A percentile compares a stretch with the other conserved stretches of the same genome.
Evolutionary conservation across 2,113 vertebrate genomes (phyloP).

Genomic region (Enhydra lutris): DNA sequence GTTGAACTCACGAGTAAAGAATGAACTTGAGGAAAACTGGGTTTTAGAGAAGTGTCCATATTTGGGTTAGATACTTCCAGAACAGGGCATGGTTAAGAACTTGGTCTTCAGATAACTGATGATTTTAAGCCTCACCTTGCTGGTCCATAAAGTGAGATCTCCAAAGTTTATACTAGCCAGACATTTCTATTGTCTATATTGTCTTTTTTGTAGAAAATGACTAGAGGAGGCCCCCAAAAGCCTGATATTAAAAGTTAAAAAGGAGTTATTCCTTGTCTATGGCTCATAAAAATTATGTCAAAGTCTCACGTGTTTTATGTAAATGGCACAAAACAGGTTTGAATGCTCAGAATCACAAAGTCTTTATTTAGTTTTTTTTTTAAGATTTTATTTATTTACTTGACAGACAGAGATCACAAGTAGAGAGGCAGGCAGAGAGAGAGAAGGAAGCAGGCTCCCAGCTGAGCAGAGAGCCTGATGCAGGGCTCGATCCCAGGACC

Average conservation of each 20-base stretch:
- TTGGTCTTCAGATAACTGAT: neutral
- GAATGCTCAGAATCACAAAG: neutral
- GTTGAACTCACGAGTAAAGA: conserved; percentile 23
- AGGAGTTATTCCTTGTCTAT: neutral
- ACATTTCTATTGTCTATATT: neutral
- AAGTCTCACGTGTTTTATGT: neutral
- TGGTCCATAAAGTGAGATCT: neutral
- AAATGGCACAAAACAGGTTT: neutral
- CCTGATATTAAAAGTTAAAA: neutral
- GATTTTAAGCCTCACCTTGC: neutral
- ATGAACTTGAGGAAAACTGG: neutral
- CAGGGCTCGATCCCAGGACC: too few relatives aligned
- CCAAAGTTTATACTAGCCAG: neutral
- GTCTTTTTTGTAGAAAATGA: neutral
- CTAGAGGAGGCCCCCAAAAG: neutral
- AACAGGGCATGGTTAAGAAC: neutral
- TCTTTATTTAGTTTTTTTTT: neutral
- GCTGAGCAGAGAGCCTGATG: too few relatives aligned
- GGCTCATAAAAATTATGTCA: neutral
- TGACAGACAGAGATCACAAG: too few relatives aligned
- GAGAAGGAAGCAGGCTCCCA: too few relatives aligned
- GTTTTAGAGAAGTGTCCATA: conserved; percentile 2
- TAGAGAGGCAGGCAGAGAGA: too few relatives aligned
- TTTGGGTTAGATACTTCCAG: neutral
- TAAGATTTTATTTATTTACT: too few relatives aligned